These are phyloP conservation scores for Triplophysa rosa DNA, from an alignment of 2,113 vertebrate species.

Conservation along the genomic window DNA sequence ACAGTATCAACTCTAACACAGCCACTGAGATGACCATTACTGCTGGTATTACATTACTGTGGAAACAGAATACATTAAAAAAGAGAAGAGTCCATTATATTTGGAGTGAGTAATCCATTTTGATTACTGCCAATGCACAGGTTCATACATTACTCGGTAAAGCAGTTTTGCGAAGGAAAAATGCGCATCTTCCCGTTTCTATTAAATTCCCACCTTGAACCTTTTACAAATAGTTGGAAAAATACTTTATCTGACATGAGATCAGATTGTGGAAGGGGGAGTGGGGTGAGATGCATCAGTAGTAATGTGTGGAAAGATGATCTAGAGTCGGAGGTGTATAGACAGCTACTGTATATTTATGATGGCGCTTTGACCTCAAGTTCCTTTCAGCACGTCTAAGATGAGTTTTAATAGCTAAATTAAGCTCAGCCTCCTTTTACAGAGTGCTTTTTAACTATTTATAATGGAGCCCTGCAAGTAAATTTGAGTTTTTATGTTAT, in stretches of 20 bases:
- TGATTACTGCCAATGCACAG: constrained; percentile 27
- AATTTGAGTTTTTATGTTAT: not conserved
- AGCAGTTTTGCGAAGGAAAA: constrained; percentile 29
- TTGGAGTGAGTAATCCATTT: constrained; percentile 5
- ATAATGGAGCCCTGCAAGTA: too few species aligned
- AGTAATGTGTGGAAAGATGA: constrained; percentile 53
- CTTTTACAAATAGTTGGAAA: constrained; percentile 33
- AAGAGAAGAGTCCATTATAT: constrained; percentile 44
- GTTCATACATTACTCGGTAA: constrained; percentile 30
- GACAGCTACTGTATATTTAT: constrained; percentile 60
- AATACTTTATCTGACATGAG: constrained; percentile 26
- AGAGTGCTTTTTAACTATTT: too few species aligned
- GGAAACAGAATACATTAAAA: constrained; percentile 53
- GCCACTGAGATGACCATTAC: constrained; percentile 63
- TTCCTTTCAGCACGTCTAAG: constrained; percentile 58
- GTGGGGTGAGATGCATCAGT: constrained; percentile 31
- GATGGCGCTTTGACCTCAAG: constrained; percentile 58
- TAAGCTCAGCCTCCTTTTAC: constrained; percentile 57
- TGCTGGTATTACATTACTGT: constrained; percentile 62
- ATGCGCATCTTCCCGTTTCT: constrained; percentile 31
- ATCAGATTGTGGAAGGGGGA: constrained; percentile 16
- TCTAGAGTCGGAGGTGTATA: constrained; percentile 59
- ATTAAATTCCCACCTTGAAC: constrained; percentile 35
- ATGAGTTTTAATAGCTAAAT: constrained; percentile 61
- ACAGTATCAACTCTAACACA: constrained; percentile 66